Evolutionary conservation across 2,797 vertebrate species (phyloP), one percentile per base, ranked within the genome.

Genomic region (Phyllotis vaccarum): DNA sequence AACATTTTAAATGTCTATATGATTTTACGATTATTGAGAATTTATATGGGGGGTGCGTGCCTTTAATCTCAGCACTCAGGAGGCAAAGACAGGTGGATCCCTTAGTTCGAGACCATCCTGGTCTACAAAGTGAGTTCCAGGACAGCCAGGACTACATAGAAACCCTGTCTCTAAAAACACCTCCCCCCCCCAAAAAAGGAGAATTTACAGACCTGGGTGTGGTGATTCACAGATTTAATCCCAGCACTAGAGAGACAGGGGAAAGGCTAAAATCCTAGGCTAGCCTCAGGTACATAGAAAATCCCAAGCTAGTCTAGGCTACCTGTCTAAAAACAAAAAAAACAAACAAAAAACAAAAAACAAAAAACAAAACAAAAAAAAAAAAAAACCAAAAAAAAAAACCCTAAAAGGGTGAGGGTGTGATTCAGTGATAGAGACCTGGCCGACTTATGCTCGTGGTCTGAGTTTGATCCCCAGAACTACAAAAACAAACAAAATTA

Each of bases 1-100:
- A 76, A 64, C 27, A 54, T 68, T 68, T 90, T 68, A 68, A 43
- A 52, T 72, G 91, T 75, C 86, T 89, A 94, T 92, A 82, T 92
- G 29, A 2, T 2, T 90, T 83, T 70, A 94, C 24, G 75, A 54
- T 56, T 64, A 21, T 75, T 88, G 92, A 91, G 22, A 91, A 87
- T 95, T 94, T 89, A 78, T 46, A 58, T 60, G 19, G 17, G 56
- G 24, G 24, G 70, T 14, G 3, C 85, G 31, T 10, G 19, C 49
- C 52, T 87, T 12, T 72, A 74, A 37, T 58, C 27, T 40, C 70
- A 88, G 43, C 58, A 62, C 21, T 24, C 22, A 6, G 31, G 81
- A 49, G 60, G 34, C 81, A 64, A 7, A 66, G 19, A 1, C 43
- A 64, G 21, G 31, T n/a, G 10, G 79, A 64, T 49, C 9, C 43